phyloP scores from a whole-genome alignment of 2,113 vertebrate genomes.

The Bucco capensis region DNA sequence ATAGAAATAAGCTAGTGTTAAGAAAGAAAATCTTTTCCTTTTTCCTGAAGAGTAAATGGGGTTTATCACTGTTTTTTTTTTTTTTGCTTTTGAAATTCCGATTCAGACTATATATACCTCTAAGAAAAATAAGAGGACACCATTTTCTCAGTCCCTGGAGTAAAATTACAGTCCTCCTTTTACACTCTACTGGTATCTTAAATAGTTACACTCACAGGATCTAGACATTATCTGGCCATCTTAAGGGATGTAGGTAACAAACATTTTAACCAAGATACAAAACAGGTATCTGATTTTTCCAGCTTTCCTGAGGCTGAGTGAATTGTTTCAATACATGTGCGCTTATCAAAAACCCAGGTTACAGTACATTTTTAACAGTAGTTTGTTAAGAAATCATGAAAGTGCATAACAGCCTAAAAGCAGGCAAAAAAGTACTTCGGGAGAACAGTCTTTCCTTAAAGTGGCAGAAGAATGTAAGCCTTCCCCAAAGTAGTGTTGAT shows the following conservation, averaged over 20 bases:
- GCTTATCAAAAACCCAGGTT: slow-evolving; percentile 63
- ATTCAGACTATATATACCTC: background rate
- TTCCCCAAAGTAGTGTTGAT: slow-evolving; percentile 23
- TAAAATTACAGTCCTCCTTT: slow-evolving; percentile 5
- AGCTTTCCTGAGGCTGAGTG: slow-evolving; percentile 69
- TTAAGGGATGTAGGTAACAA: slow-evolving; percentile 24
- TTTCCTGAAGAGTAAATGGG: slow-evolving; percentile 11
- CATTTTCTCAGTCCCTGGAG: slow-evolving; percentile 1
- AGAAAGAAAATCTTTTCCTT: slow-evolving; percentile 17
- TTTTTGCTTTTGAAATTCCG: slow-evolving; percentile 15
- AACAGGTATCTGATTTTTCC: slow-evolving; percentile 48
- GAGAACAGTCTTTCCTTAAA: slow-evolving; percentile 61
- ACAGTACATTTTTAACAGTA: slow-evolving; percentile 70
- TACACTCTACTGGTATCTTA: background rate
- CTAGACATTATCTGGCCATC: slow-evolving; percentile 17
- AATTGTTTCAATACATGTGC: slow-evolving; percentile 66
- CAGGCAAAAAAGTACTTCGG: slow-evolving; percentile 64
- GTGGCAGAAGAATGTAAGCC: slow-evolving; percentile 32
- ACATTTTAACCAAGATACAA: slow-evolving; percentile 56
- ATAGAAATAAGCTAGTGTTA: slow-evolving; percentile 28
- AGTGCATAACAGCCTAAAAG: slow-evolving; percentile 68
- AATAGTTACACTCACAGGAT: background rate
- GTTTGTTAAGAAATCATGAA: slow-evolving; percentile 67
- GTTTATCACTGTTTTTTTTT: slow-evolving; percentile 9
- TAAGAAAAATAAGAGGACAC: slow-evolving; percentile 19